phyloP scores from a whole-genome alignment of 2,888 invertebrate genomes.

The Xylocampa areola region DNA sequence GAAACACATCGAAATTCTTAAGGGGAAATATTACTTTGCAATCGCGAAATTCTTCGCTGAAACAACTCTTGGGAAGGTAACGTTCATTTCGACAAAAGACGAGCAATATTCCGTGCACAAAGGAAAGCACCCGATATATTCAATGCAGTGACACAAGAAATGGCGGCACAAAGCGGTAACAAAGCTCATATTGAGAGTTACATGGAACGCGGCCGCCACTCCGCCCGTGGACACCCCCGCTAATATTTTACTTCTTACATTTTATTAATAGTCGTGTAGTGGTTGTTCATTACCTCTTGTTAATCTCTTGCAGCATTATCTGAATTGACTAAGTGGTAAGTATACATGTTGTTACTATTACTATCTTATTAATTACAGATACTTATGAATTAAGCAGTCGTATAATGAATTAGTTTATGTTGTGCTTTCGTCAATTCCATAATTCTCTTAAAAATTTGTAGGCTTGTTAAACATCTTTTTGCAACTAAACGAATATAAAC shows the following conservation, averaged over 20 bases:
- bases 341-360: too few relatives aligned
- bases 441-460: too few relatives aligned
- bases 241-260: conserved; percentile 51
- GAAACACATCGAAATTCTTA: conserved; percentile 89
- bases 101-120: conserved; percentile 89
- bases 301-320: conserved; percentile 10
- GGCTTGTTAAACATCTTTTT: too few relatives aligned
- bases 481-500: too few relatives aligned
- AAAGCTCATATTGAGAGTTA: conserved; percentile 88
- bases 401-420: neutral
- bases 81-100: conserved; percentile 89
- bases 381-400: neutral
- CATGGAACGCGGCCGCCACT: conserved; percentile 61
- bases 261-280: conserved; percentile 42
- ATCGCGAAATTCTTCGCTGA: conserved; percentile 88
- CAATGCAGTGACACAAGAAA: conserved; percentile 90
- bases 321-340: conserved; percentile 1
- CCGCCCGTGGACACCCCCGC: conserved; percentile 31
- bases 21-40: conserved; percentile 89
- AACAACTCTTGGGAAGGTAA: conserved; percentile 88
- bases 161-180: conserved; percentile 87
- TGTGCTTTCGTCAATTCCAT: too few relatives aligned
- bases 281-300: conserved; percentile 39
- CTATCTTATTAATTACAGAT: too few relatives aligned
- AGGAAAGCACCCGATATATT: conserved; percentile 89